These are phyloP conservation scores for Tupaia tana DNA, from an alignment of 2,113 vertebrate species.

Conservation along the genomic window DNA sequence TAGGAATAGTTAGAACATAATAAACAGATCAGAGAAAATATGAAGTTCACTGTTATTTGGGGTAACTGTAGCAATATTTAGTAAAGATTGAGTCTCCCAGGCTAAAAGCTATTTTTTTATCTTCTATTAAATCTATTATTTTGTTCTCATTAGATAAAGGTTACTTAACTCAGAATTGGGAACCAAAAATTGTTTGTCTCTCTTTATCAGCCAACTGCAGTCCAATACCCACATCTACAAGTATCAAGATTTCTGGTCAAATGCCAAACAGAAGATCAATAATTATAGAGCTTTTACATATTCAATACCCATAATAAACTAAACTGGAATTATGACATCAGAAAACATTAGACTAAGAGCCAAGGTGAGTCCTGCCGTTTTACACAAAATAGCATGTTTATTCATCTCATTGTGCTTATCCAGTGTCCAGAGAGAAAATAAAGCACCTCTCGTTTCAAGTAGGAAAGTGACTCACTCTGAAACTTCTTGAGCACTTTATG, in stretches of 20 bases:
- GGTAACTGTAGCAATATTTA: neutral
- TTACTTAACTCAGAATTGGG: constrained; percentile 8
- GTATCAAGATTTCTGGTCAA: constrained; percentile 14
- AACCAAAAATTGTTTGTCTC: neutral
- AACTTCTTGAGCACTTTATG: neutral
- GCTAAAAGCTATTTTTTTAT: neutral
- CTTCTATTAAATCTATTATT: neutral
- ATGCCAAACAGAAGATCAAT: neutral
- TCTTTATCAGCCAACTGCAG: neutral
- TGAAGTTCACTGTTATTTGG: neutral
- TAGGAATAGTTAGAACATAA: constrained; percentile 7
- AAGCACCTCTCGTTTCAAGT: neutral
- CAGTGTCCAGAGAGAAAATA: neutral
- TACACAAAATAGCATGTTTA: neutral
- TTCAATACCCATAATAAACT: neutral
- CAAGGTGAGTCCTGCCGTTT: neutral
- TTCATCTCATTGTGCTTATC: neutral
- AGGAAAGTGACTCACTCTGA: neutral
- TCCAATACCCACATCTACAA: neutral
- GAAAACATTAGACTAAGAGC: neutral
- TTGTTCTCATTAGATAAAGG: neutral
- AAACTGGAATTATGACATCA: neutral
- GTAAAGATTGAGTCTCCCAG: constrained; percentile 8
- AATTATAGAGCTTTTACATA: constrained; percentile 2
- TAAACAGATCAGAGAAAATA: constrained; percentile 19